Evolutionary conservation across 2,797 vertebrate genomes (phyloP).

Genomic region (Cynopterus sphinx): DNA sequence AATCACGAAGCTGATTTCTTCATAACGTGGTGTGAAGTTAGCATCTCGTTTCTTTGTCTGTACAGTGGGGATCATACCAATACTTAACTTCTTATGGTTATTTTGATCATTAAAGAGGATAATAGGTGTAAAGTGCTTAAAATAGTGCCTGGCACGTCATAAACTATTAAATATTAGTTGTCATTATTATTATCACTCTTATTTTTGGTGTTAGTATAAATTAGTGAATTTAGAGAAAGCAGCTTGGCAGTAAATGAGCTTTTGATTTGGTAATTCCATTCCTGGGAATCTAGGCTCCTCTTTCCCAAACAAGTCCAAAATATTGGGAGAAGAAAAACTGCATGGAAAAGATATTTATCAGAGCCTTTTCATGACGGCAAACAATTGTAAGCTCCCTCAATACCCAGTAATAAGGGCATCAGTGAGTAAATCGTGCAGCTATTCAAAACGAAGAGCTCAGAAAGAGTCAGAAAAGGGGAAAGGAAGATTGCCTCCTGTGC

Average conservation of each 20-base stretch:
- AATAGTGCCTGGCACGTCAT: not conserved
- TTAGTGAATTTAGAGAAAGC: not conserved
- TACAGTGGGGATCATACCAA: not conserved
- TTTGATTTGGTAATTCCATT: slow-evolving; percentile 2
- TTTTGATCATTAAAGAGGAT: not conserved
- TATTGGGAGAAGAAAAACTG: not conserved
- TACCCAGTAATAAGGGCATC: not conserved
- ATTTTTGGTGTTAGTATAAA: not conserved
- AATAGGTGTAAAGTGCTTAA: not conserved
- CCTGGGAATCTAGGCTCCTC: not conserved
- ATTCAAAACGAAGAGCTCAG: not conserved
- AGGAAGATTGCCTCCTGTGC: not conserved
- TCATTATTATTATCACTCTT: not conserved
- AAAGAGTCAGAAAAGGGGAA: not conserved
- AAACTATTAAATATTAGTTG: not conserved
- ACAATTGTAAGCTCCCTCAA: not conserved
- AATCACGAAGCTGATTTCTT: not conserved
- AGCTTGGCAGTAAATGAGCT: not conserved
- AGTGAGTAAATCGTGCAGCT: not conserved
- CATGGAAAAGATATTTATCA: not conserved
- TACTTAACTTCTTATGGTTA: not conserved
- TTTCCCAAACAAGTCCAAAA: not conserved
- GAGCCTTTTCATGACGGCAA: not conserved
- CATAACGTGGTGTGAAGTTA: not conserved
- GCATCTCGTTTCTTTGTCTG: not conserved